Base-by-base conservation (phyloP, 2,113 vertebrate genomes). In the Ranitomeya variabilis region DNA sequence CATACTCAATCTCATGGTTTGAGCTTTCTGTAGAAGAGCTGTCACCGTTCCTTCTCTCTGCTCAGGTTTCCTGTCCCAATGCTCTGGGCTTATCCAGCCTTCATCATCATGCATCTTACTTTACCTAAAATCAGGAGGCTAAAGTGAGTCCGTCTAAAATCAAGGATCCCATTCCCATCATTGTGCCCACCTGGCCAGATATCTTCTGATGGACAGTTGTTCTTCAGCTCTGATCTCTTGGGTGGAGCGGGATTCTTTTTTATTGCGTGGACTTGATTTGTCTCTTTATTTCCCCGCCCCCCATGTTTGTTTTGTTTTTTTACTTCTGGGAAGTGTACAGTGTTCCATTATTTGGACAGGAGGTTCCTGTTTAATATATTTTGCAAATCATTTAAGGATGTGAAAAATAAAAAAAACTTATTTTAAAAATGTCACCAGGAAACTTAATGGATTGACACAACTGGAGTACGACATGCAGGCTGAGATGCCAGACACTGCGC, bases 351-450 rank as follows among this genome's bases (percentile, higher is more conserved):
- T 89, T 59, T 85, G 59, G 73, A 73, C 16, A 83, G 87, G 87
- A 85, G 79, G 87, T 83, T 83, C 55, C 69, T 83, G 87, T 89
- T 85, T 89, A 89, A 89, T 89, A 89, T 89, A 85, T 89, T 88
- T 89, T 89, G 87, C 82, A 62, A 85, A 78, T 79, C 87, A 79
- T 89, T 79, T 79, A 85, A 85, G 87, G 87, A 85, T 89, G 87
- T 89, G 73, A 78, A 89, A 85, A 89, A 89, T 89, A 89, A 89
- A 89, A 85, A 84, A 89, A 85, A 84, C 60, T 78, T 89, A 26
- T 88, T 89, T 85, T 89, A 89, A 89, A 85, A 88, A 88, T 83
- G 14, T 74, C 37, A 26, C 45, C 26, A 26, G 45, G 60, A 19
- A 52, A 67, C 4, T 80, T 66, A 45, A 59, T 78, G 59, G 59